Evolutionary conservation across 2,888 invertebrate species (phyloP).

Genomic region (Sphinx pinastri): DNA sequence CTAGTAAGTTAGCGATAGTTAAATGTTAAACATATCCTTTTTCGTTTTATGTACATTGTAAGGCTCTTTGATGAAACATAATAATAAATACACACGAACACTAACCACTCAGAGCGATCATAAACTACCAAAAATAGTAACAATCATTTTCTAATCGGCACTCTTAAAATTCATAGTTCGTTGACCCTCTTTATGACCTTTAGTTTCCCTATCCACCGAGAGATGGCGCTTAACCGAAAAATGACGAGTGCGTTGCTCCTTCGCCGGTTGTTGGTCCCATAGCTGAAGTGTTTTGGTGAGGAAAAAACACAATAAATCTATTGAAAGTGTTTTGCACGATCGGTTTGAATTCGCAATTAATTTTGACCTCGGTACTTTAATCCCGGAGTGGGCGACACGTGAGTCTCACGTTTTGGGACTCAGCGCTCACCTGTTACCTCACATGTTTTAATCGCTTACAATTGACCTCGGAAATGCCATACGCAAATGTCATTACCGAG

Average conservation of each 20-base stretch:
- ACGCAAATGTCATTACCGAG: no score
- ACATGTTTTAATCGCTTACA: neutral
- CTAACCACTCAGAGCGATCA: slow-evolving; percentile 18
- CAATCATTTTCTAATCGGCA: slow-evolving; percentile 41
- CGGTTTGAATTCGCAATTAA: slow-evolving; percentile 33
- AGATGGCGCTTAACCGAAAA: slow-evolving; percentile 52
- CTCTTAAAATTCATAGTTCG: slow-evolving; percentile 41
- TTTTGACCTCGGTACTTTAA: slow-evolving; percentile 1
- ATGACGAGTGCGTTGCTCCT: slow-evolving; percentile 65
- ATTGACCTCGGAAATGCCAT: neutral
- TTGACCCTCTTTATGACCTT: slow-evolving; percentile 45
- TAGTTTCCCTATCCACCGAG: slow-evolving; percentile 41
- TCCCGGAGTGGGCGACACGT: slow-evolving; percentile 12
- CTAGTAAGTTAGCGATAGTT: neutral
- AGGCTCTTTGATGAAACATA: slow-evolving; percentile 1
- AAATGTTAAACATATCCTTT: neutral
- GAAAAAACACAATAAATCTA: slow-evolving; percentile 39
- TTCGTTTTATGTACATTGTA: neutral
- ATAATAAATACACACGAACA: slow-evolving; percentile 9
- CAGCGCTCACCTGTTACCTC: slow-evolving; percentile 17
- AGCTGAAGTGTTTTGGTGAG: slow-evolving; percentile 45
- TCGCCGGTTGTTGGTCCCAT: slow-evolving; percentile 57
- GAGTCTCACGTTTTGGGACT: slow-evolving; percentile 2
- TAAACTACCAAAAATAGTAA: slow-evolving; percentile 47
- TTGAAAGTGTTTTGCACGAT: slow-evolving; percentile 53